Evolutionary conservation across 2,888 invertebrate species (phyloP), one percentile per base, ranked within the genome.

Genomic region (Spodoptera exigua): DNA sequence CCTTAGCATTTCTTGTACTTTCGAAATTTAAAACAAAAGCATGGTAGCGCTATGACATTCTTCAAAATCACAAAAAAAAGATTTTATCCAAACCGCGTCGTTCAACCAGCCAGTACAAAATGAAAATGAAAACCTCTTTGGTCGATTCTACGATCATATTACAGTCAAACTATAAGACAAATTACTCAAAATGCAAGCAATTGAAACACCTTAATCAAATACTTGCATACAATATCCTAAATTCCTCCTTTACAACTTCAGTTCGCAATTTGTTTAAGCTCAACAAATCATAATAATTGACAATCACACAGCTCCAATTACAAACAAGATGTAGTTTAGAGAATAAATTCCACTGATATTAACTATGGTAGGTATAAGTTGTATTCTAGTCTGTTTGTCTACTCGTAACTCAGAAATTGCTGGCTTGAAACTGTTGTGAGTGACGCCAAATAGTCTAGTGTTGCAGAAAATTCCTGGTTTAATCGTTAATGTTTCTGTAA

Each of bases 221-320:
- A 14, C 2, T 51, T 41, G 11, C 41, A 27, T 40, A 45, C 11
- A 48, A 40, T 63, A 54, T 64, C 40, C 17, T 3, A 16, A 72
- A 72, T 59, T 53, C 68, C 51, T 48, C 35, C 48, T 62, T 70
- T 56, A 59, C 14, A 0, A 46, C 43, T 18, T 36, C 49, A 61
- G 67, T 67, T 57, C 44, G 47, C 62, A 54, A 56, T 76, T 52
- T 47, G 48, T 59, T 59, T 63, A 43, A 68, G 49, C 7, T 18
- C 44, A 60, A 57, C 54, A 76, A 74, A 69, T 74, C 70, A 69
- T 74, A 65, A 69, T 74, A 74, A 74, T 76, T 76, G 74, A 74
- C 77, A 76, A 49, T 59, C 59, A 73, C 61, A 73, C 65, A 69
- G 65, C 57, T 73, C 69, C 74, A 76, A 70, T 75, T 70, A 76